These are phyloP conservation scores for Sternotherus odoratus DNA, from an alignment of 2,797 vertebrate species.

Conservation along the genomic window DNA sequence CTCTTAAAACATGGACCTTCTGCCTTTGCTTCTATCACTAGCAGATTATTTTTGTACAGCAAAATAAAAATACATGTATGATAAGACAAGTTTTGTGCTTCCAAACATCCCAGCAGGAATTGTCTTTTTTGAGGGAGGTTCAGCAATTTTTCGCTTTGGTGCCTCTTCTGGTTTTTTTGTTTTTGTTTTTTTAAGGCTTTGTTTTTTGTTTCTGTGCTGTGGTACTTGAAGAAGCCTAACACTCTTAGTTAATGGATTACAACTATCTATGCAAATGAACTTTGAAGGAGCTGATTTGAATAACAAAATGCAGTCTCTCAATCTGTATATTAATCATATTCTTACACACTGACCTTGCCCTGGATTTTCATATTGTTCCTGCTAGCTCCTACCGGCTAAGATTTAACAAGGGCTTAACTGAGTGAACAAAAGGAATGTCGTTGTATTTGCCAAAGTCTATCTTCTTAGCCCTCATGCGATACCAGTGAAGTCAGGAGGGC, in stretches of 20 bases:
- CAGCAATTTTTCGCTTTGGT: not conserved
- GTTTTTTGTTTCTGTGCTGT: constrained; percentile 1
- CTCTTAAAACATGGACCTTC: not conserved
- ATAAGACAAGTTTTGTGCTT: not conserved
- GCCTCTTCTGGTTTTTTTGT: constrained; percentile 24
- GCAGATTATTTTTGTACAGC: not conserved
- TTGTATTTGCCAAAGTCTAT: not conserved
- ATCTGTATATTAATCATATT: not conserved
- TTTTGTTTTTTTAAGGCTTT: constrained; percentile 16
- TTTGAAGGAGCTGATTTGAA: constrained; percentile 48
- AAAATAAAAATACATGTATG: not conserved
- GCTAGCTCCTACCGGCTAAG: constrained; percentile 15
- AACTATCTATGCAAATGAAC: constrained; percentile 43
- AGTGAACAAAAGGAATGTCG: not conserved
- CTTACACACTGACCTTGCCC: not conserved
- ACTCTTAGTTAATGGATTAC: constrained; percentile 30
- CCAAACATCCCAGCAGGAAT: not conserved
- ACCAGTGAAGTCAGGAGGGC: not conserved
- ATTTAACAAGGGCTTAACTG: not conserved
- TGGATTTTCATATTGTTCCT: not conserved
- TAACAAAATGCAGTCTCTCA: constrained; percentile 33
- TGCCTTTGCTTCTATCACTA: not conserved
- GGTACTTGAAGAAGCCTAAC: constrained; percentile 39
- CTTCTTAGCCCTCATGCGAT: fast-evolving
- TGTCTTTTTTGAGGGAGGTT: not conserved